A percentile compares a stretch with the other conserved stretches of the same genome.
phyloP scores from a whole-genome alignment of 2,888 invertebrate species.

The Lepidocyrtinus sp. region DNA sequence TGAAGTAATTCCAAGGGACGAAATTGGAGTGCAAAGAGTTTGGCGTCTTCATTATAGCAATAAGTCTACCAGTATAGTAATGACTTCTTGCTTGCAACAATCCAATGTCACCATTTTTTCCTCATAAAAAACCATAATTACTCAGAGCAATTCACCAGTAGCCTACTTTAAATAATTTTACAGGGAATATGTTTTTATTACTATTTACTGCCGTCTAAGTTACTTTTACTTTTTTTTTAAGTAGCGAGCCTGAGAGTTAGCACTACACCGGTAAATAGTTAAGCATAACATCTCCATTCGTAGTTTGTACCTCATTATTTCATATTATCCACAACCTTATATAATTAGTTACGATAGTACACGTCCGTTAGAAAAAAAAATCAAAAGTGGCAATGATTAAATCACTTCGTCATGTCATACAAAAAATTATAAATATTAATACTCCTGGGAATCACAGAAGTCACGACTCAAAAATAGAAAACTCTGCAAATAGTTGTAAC shows the following conservation, averaged over 20 bases:
- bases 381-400: not conserved
- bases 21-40: too few species aligned
- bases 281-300: too few species aligned
- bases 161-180: not conserved
- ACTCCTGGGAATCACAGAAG: slow-evolving; percentile 34
- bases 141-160: not conserved
- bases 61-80: too few species aligned
- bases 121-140: not conserved
- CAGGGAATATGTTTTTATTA: not conserved
- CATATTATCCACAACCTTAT: too few species aligned
- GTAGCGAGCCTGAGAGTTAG: too few species aligned
- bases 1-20: too few species aligned
- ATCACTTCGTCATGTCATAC: not conserved
- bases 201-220: too few species aligned
- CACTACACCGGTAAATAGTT: too few species aligned
- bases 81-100: too few species aligned
- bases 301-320: too few species aligned
- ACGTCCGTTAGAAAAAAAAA: not conserved
- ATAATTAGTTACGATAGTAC: not conserved
- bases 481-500: not conserved
- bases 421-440: slow-evolving; percentile 26
- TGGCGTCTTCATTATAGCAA: too few species aligned
- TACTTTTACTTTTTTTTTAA: not conserved
- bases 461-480: slow-evolving; percentile 37
- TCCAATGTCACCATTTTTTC: not conserved